Base-by-base conservation (phyloP, 2,888 invertebrate genomes). In the Drepanosiphum platanoidis region DNA sequence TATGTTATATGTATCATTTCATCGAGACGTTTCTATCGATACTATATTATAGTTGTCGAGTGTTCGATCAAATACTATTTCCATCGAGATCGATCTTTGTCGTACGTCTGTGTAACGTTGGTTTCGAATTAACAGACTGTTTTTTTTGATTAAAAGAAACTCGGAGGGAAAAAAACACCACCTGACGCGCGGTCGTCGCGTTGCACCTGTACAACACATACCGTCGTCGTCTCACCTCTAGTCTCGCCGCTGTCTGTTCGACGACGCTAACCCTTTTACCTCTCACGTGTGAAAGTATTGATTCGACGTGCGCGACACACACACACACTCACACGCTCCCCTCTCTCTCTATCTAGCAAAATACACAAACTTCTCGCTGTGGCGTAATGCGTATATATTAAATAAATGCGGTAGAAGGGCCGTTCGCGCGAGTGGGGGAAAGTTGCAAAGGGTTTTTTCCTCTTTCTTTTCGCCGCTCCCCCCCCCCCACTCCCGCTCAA, bases 241-340 rank as follows among this genome's bases (percentile, higher is more conserved):
- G 52, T 36, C 18, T 32, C 9, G 22, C 46, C 32, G 46, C 22
- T 34, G 18, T 52, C 15, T 34, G 46, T 42, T 46, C 68, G 3
- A 34, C 52, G 15, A 27, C 42, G 71, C 71, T 58, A 81, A 81
- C 81, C 81, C 81, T 81, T 81, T 81, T 81, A 81, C 32, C 58
- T 74, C 64, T 83, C 18, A 74, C 74, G 64, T 34, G 83, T 46
- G 83, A 83, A 83, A 83, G 46, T 72, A 83, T 72, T 81, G 81
- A 81, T 81, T 84, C 75, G 68, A 68, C 68, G 52, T 22, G 30
- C 64, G 61, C 80, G n/a, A 79, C 27, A 36, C 39, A 78, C 64
- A 39, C 36, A 39, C 78, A 36, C 78, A 15, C 1, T 27, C 64
- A 27, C 61, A 18, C n/a, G 8, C 36, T 3, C 27, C 13, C 3